Conservation (phyloP, 1,140 invertebrate genomes). For the Branchinecta lynchi region DNA sequence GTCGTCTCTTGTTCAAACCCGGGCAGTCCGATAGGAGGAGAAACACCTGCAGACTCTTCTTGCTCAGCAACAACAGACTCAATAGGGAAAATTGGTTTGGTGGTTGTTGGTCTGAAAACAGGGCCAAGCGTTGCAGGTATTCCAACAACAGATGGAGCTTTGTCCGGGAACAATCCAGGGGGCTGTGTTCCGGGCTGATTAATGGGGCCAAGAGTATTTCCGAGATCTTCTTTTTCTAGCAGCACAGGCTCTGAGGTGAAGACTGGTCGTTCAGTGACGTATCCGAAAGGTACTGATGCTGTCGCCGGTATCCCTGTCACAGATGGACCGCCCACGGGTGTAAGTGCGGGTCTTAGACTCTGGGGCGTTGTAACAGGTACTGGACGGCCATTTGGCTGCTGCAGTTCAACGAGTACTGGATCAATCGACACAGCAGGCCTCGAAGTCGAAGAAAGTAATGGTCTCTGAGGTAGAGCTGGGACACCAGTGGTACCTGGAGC, state of each 20-base stretch:
- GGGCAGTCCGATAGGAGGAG: background rate
- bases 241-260: too few species aligned
- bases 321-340: constrained; percentile 7
- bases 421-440: background rate
- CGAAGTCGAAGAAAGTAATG: constrained; percentile 10
- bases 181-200: too few species aligned
- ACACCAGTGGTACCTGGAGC: background rate
- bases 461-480: background rate
- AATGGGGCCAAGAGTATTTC: too few species aligned
- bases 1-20: background rate
- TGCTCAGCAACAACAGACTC: background rate
- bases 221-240: too few species aligned
- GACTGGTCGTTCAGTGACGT: too few species aligned
- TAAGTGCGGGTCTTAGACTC: background rate
- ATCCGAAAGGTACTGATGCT: too few species aligned
- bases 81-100: background rate
- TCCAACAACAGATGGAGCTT: constrained; percentile 6
- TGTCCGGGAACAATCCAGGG: background rate
- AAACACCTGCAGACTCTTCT: background rate
- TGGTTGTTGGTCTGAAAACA: constrained; percentile 11
- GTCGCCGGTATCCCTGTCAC: constrained; percentile 1
- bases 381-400: background rate
- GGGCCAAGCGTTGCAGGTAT: background rate
- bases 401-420: background rate
- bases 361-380: background rate